These are phyloP conservation scores for Argya squamiceps DNA, from an alignment of 2,797 vertebrate species.

Conservation along the genomic window DNA sequence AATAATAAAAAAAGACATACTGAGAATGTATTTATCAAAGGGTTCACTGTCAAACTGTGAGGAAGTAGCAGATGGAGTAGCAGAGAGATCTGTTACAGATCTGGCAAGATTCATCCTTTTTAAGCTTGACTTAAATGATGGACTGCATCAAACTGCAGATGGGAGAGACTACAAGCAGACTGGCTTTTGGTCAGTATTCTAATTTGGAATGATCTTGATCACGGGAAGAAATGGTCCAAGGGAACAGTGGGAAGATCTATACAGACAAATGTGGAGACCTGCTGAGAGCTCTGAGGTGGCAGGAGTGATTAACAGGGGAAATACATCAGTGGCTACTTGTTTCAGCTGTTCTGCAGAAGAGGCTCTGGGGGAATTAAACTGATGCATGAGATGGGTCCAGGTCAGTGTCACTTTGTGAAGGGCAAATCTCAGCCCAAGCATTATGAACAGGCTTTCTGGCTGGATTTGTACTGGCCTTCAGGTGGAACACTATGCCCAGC, in stretches of 20 bases:
- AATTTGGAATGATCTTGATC: background rate
- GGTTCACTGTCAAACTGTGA: constrained; percentile 13
- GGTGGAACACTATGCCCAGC: background rate
- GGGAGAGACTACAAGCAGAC: background rate
- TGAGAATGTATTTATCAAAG: background rate
- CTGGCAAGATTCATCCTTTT: constrained; percentile 22
- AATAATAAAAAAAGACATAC: background rate
- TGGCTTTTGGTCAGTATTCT: constrained; percentile 11
- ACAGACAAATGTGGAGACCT: background rate
- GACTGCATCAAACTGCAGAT: background rate
- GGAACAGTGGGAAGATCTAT: background rate
- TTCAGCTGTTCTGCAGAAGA: background rate
- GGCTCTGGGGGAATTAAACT: background rate
- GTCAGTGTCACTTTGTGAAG: background rate
- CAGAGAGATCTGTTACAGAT: background rate
- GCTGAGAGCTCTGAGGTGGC: background rate
- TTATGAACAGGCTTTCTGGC: background rate
- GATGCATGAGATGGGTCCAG: background rate
- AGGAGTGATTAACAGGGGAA: background rate
- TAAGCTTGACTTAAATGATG: constrained; percentile 13
- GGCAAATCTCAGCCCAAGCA: background rate
- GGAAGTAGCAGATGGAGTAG: constrained; percentile 39
- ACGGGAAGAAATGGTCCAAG: background rate
- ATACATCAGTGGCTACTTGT: rapidly evolving
- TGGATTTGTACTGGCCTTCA: background rate